A percentile compares a stretch with the other conserved stretches of the same genome.
Conservation (phyloP, 2,113 vertebrate genomes). For the Hippopotamus amphibius region DNA sequence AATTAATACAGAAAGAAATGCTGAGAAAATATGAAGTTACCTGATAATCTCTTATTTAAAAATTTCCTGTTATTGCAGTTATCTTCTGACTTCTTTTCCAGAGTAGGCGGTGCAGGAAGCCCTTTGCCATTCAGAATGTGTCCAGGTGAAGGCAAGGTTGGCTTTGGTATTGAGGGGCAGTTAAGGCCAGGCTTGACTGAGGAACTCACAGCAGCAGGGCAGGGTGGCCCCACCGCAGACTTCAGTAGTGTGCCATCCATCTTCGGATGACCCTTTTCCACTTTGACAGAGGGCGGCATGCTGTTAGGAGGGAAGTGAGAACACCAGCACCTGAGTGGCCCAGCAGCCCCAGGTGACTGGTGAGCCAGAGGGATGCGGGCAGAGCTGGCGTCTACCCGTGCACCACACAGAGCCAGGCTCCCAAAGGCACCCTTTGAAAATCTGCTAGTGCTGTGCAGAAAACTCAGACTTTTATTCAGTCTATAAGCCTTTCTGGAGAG, state of each 20-base stretch:
- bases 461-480: not conserved
- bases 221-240: conserved; percentile 91
- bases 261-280: conserved; percentile 97
- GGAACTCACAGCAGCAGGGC: conserved; percentile 98
- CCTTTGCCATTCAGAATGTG: conserved; percentile 99
- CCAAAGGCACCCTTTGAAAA: not conserved
- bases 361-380: not conserved
- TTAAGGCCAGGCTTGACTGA: conserved; percentile 99
- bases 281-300: conserved; percentile 95
- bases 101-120: conserved; percentile 90
- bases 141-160: conserved; percentile 95
- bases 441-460: not conserved
- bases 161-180: conserved; percentile 99
- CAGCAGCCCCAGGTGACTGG: too few relatives aligned
- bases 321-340: not conserved
- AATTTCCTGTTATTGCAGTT: conserved; percentile 95
- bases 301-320: conserved; percentile 85
- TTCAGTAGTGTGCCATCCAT: conserved; percentile 93
- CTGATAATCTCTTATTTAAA: conserved; percentile 96
- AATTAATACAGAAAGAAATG: not conserved
- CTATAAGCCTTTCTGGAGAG: not conserved
- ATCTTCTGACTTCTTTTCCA: conserved; percentile 97
- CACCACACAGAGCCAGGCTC: not conserved
- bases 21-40: conserved; percentile 83
- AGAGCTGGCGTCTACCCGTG: not conserved